Evolutionary conservation across 2,888 invertebrate genomes (phyloP), one percentile per base, ranked within the genome.

Genomic region (Helicoverpa assulta): DNA sequence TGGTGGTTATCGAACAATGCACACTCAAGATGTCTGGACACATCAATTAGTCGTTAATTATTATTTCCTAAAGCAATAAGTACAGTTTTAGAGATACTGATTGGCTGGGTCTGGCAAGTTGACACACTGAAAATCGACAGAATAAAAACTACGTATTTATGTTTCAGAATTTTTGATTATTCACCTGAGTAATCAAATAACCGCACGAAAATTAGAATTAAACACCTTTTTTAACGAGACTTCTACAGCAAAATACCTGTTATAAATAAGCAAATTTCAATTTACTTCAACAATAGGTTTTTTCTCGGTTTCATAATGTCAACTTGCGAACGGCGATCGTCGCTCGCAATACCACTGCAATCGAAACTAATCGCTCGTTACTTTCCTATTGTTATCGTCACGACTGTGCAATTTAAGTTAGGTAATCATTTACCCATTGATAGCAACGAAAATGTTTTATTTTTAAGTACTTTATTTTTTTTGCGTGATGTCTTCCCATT

Each of bases 301-400:
- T 16, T 61, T 47, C 40, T 14, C 1, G 58, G 70, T 82, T 72
- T 67, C 76, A 56, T 76, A 65, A 70, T 57, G 64, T 58, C 19
- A 50, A 43, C 73, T 83, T 71, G 78, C 65, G 70, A 65, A 56
- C 71, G 67, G 65, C 62, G 73, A 59, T 60, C 55, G 68, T 76
- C 68, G 72, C 67, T 67, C 60, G 80, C 80, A 70, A 84, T 61
- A 12, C 43, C 63, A 50, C 58, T 54, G 54, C 40, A 47, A 47
- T 57, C 60, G 51, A 21, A 67, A 82, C 60, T 43, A 70, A 74
- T 70, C 70, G 64, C 67, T 65, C 14, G 18, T 18, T 19, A 78
- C 83, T 83, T 85, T 85, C 79, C 70, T 73, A 74, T 67, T 55
- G 51, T n/a, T 61, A 74, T 47, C 51, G 70, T 54, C 74, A 63